phyloP scores from a whole-genome alignment of 2,797 vertebrate genomes.

The Ceryle rudis region DNA sequence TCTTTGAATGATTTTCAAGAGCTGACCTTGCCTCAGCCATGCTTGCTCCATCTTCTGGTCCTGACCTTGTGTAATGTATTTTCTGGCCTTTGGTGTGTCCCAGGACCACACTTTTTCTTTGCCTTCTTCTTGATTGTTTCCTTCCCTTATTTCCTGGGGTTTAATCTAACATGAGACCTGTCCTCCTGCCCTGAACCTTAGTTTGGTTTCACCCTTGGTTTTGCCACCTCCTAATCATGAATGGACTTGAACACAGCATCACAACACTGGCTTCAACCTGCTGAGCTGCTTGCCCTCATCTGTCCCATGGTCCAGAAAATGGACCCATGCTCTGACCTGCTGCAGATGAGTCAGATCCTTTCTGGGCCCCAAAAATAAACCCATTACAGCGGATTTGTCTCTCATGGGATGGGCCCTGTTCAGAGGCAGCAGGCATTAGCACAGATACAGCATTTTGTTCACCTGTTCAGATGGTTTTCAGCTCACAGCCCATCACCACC shows the following conservation, averaged over 20 bases:
- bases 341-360: neutral
- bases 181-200: neutral
- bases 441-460: neutral
- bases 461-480: neutral
- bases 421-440: neutral
- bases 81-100: neutral
- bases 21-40: neutral
- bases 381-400: neutral
- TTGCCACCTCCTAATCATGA: neutral
- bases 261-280: neutral
- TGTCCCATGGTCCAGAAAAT: neutral
- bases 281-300: neutral
- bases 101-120: neutral
- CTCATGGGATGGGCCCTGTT: neutral
- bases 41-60: neutral
- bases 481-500: neutral
- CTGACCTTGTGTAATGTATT: neutral
- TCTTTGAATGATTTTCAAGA: neutral
- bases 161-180: neutral
- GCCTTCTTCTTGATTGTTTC: neutral
- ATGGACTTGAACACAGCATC: neutral
- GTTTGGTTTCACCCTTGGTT: neutral
- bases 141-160: neutral
- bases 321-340: neutral
- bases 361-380: too few species aligned